A percentile compares a stretch with the other conserved stretches of the same genome.
Evolutionary conservation across 2,888 invertebrate genomes (phyloP).

Genomic region (Onchidella celtica): DNA sequence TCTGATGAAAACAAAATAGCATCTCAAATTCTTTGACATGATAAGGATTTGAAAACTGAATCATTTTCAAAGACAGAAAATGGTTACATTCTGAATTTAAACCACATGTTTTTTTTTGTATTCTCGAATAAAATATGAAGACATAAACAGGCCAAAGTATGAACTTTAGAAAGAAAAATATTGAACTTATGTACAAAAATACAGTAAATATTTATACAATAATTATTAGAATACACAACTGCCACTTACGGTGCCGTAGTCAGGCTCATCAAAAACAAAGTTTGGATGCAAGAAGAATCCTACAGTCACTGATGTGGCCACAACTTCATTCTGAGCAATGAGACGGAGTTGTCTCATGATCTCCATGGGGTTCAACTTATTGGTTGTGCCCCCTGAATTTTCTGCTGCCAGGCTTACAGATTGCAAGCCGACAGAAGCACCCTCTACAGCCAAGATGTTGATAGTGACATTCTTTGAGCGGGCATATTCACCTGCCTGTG

Average conservation of each 20-base stretch:
- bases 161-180: too few species aligned
- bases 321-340: conserved; percentile 72
- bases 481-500: conserved; percentile 72
- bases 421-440: conserved; percentile 62
- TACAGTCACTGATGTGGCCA: conserved; percentile 72
- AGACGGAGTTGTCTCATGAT: conserved; percentile 72
- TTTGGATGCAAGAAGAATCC: conserved; percentile 68
- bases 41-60: too few species aligned
- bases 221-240: too few species aligned
- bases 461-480: conserved; percentile 67
- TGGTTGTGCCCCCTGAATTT: conserved; percentile 69
- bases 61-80: too few species aligned
- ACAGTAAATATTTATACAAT: too few species aligned
- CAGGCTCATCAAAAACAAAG: conserved; percentile 68
- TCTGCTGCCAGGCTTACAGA: conserved; percentile 65
- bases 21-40: too few species aligned
- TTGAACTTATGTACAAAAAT: too few species aligned
- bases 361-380: conserved; percentile 72
- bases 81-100: too few species aligned
- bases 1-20: too few species aligned
- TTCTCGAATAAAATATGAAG: too few species aligned
- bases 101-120: too few species aligned
- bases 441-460: conserved; percentile 72
- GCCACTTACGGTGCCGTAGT: conserved; percentile 61
- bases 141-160: too few species aligned